Evolutionary conservation across 2,888 invertebrate genomes (phyloP).

Genomic region (Ormyrus thymus): DNA sequence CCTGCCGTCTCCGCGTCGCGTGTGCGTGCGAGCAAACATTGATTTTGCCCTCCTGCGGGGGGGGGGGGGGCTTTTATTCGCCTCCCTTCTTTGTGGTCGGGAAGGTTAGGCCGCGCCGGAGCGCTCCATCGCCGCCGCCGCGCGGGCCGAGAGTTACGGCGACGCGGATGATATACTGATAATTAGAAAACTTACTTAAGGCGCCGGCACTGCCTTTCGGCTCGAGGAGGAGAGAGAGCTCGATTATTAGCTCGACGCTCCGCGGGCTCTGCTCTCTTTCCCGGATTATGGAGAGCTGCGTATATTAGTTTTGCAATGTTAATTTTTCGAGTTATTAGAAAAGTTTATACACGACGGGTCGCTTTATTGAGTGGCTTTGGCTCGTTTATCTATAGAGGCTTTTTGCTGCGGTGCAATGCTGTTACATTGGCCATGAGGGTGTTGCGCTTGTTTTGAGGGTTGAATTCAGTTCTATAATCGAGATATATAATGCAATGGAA

Average conservation of each 20-base stretch:
- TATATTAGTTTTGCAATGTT: conserved; percentile 4
- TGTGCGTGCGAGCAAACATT: conserved; percentile 39
- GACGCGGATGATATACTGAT: conserved; percentile 52
- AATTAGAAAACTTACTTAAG: conserved; percentile 57
- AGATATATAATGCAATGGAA: too few species aligned
- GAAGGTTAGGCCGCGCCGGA: not conserved
- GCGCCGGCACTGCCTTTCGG: not conserved
- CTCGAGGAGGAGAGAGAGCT: not conserved
- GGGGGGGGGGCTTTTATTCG: not conserved
- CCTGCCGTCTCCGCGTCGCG: not conserved
- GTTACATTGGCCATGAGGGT: too few species aligned
- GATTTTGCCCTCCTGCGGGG: conserved; percentile 36
- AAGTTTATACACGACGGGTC: not conserved
- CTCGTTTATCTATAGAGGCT: not conserved
- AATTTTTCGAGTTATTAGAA: not conserved
- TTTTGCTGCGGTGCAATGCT: too few species aligned
- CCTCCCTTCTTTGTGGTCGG: not conserved
- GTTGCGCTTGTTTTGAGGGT: too few species aligned
- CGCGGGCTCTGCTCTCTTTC: too few species aligned
- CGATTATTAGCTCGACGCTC: conserved; percentile 45
- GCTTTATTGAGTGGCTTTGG: not conserved
- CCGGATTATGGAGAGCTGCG: not conserved
- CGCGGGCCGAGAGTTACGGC: conserved; percentile 17
- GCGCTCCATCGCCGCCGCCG: not conserved
- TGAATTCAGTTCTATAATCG: too few species aligned